These are phyloP conservation scores for Sycobia sp. DNA, from an alignment of 1,140 invertebrate species.

Conservation along the genomic window DNA sequence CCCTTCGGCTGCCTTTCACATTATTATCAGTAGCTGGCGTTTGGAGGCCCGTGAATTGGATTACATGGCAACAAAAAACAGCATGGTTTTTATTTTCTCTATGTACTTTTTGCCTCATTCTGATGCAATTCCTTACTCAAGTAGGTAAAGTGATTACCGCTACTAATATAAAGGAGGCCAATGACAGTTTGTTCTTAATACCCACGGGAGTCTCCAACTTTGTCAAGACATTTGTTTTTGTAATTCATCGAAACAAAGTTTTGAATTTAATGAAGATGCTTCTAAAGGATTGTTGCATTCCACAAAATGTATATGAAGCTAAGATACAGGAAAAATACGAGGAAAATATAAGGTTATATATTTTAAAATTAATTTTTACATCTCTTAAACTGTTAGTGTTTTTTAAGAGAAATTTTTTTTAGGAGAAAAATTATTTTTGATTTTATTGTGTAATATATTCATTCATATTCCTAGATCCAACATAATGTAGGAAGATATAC, in stretches of 20 bases:
- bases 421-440: too few relatives aligned
- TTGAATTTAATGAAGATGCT: not conserved
- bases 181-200: slow-evolving; percentile 17
- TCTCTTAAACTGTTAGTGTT: too few relatives aligned
- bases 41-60: slow-evolving; percentile 11
- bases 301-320: slow-evolving; percentile 2
- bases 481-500: too few relatives aligned
- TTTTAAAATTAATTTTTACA: not conserved
- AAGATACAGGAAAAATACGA: slow-evolving; percentile 9
- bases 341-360: slow-evolving; percentile 5
- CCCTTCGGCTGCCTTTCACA: slow-evolving; percentile 2
- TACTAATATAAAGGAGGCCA: not conserved
- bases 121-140: not conserved
- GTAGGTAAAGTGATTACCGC: not conserved
- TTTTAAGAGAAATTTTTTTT: too few relatives aligned
- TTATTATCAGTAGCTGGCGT: slow-evolving; percentile 1
- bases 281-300: not conserved
- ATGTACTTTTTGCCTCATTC: not conserved
- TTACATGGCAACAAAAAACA: not conserved
- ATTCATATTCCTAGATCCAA: too few relatives aligned
- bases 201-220: slow-evolving; percentile 1
- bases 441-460: too few relatives aligned
- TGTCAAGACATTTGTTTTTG: slow-evolving; percentile 1
- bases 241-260: not conserved
- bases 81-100: not conserved